Evolutionary conservation across 2,113 vertebrate genomes (phyloP), one percentile per base, ranked within the genome.

Genomic region (Alexandromys fortis): DNA sequence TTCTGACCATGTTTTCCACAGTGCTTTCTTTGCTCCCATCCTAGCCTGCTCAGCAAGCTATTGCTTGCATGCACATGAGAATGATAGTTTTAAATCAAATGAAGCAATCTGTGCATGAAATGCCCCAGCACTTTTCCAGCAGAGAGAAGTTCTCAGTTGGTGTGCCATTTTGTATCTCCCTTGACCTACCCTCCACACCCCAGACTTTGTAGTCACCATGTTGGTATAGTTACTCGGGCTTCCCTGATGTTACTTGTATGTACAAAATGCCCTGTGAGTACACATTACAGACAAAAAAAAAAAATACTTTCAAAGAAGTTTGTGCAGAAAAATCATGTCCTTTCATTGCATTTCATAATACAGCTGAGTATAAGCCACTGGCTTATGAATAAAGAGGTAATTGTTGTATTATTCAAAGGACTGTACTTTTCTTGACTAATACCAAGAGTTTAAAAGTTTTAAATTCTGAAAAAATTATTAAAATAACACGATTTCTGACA

Each of bases 391-490:
- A 94, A 91, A 95, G 11, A 2, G 55, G 11, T 83, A 67, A 45
- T 91, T 94, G 93, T 91, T 58, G 75, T 95, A 87, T 90, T 97
- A 92, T 97, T 96, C 45, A 96, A 49, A 94, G 96, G 89, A 86
- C 19, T 4, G 38, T 52, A 58, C 55, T 68, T 81, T 78, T 42
- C 22, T 89, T 96, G 38, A 5, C 92, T 7, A 14, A 55, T 93
- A n/a, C 11, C 4, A 4, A 76, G 45, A 90, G 26, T 94, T 88
- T 77, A 97, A 92, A 97, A 9, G 16, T 95, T 96, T 79, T 77
- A 1, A 96, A 35, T 97, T 97, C 83, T 73, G 96, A 28, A 95
- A 95, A 94, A 55, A 63, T 78, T 94, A 96, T 97, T 97, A 97
- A 90, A 85, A 95, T 94, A 73, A 96, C 55, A 33, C 68, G 92